Conservation (phyloP, 2,113 vertebrate species). For the Callaeas wilsoni region DNA sequence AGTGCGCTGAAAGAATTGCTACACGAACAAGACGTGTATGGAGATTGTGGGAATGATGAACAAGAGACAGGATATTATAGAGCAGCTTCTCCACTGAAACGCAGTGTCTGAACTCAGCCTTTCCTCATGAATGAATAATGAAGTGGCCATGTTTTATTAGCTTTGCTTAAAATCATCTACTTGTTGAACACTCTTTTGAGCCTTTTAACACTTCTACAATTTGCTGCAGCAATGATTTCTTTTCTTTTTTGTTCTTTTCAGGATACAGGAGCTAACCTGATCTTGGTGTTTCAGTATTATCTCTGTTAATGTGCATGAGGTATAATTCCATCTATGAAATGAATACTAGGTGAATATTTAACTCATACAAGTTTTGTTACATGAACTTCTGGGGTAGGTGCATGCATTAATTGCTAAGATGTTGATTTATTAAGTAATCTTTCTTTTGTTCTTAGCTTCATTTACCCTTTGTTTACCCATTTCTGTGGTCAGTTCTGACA, state of each 20-base stretch:
- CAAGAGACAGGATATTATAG: slow-evolving; percentile 49
- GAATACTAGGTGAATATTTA: slow-evolving; percentile 49
- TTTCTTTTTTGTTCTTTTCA: slow-evolving; percentile 44
- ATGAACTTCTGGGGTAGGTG: not conserved
- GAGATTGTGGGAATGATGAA: slow-evolving; percentile 24
- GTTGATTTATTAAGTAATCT: not conserved
- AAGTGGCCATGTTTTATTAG: slow-evolving; percentile 62
- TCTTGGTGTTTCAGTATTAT: slow-evolving; percentile 59
- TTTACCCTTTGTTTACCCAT: not conserved
- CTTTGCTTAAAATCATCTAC: slow-evolving; percentile 63
- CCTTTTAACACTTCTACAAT: slow-evolving; percentile 30
- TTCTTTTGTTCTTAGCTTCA: not conserved
- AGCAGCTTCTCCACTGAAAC: not conserved
- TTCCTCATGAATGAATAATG: slow-evolving; percentile 59
- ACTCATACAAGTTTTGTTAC: not conserved
- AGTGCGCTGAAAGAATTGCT: not conserved
- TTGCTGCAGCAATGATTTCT: slow-evolving; percentile 39
- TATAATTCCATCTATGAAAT: slow-evolving; percentile 60
- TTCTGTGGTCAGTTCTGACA: not conserved
- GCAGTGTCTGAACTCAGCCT: slow-evolving; percentile 19
- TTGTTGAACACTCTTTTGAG: slow-evolving; percentile 48
- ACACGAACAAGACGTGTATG: not conserved
- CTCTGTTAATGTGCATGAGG: slow-evolving; percentile 40
- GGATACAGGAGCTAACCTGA: slow-evolving; percentile 50
- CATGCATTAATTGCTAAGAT: not conserved